These are phyloP conservation scores for Ibidorhyncha struthersii DNA, from an alignment of 2,113 vertebrate genomes.

Conservation along the genomic window DNA sequence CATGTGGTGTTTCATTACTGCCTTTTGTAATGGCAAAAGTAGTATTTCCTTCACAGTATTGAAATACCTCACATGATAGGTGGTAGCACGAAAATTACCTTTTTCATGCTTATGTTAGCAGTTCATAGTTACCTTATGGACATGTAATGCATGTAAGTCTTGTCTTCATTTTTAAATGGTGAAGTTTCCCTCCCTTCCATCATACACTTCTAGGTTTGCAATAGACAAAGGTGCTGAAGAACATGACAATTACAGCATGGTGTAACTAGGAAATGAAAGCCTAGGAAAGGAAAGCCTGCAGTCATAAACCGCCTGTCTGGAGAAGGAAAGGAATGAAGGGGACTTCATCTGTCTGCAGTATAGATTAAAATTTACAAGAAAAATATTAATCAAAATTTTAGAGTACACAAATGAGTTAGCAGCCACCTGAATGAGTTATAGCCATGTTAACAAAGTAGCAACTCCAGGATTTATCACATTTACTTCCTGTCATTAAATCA, in stretches of 20 bases:
- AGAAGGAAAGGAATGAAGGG: neutral
- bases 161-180: neutral
- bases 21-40: neutral
- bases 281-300: neutral
- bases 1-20: neutral
- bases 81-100: neutral
- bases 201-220: neutral
- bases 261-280: neutral
- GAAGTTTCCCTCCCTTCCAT: neutral
- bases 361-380: neutral
- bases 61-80: neutral
- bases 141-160: neutral
- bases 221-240: neutral
- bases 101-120: neutral
- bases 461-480: neutral
- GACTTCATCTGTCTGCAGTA: neutral
- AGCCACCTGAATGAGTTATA: neutral
- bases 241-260: neutral
- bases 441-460: neutral
- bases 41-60: neutral
- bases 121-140: neutral
- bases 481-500: slow-evolving; percentile 16
- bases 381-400: neutral
- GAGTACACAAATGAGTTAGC: neutral
- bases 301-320: neutral